A percentile compares a stretch with the other conserved stretches of the same genome.
Conservation (phyloP, 2,113 vertebrate genomes). For the Oncorhynchus tshawytscha region DNA sequence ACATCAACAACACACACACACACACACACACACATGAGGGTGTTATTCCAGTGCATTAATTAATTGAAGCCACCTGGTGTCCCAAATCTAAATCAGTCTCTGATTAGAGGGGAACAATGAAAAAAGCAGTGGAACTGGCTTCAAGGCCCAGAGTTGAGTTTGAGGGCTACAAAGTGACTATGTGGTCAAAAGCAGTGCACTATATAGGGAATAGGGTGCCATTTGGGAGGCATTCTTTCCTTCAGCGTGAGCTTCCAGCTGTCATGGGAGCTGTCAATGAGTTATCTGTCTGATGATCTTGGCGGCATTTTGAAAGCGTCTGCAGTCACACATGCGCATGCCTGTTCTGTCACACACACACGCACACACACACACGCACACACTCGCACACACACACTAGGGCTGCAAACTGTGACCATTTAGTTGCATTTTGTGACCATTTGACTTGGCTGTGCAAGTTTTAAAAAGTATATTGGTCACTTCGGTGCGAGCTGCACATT, state of each 20-base stretch:
- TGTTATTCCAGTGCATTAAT: too few species aligned
- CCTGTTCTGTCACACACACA: slow-evolving; percentile 12
- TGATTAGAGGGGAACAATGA: too few species aligned
- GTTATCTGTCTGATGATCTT: slow-evolving; percentile 58
- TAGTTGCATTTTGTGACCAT: too few species aligned
- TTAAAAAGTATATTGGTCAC: too few species aligned
- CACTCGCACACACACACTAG: slow-evolving; percentile 8
- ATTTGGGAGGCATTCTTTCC: not conserved
- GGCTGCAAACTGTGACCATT: not conserved
- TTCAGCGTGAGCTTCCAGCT: slow-evolving; percentile 16
- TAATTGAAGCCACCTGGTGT: too few species aligned
- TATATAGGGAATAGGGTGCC: not conserved
- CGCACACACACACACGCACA: not conserved
- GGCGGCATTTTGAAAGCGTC: slow-evolving; percentile 46
- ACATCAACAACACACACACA: slow-evolving; percentile 37
- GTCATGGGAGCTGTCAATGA: slow-evolving; percentile 67
- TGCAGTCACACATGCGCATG: slow-evolving; percentile 9
- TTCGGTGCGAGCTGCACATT: too few species aligned
- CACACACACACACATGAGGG: slow-evolving; percentile 8
- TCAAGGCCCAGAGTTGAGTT: too few species aligned
- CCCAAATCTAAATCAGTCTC: too few species aligned
- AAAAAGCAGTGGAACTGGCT: too few species aligned
- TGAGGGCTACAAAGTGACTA: too few species aligned
- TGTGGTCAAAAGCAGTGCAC: not conserved
- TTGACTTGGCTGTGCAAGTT: too few species aligned